phyloP scores from a whole-genome alignment of 53 echinoderm and acorn worm species.

The Echinometra lucunter region DNA sequence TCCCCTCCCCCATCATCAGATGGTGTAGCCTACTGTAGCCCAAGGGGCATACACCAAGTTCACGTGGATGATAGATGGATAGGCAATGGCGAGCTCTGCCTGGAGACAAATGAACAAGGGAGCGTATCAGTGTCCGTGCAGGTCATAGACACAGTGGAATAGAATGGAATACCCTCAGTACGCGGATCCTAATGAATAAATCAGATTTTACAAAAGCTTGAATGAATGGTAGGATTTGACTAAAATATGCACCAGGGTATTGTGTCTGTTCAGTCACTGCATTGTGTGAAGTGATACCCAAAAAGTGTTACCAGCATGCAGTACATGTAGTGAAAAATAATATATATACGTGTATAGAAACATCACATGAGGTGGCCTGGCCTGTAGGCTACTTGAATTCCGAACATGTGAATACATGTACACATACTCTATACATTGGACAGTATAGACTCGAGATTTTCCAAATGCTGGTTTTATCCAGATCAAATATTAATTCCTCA shows the following conservation, averaged over 20 bases:
- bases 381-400: no score
- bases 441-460: no score
- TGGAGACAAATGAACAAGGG: not conserved
- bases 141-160: not conserved
- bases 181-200: not conserved
- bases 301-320: not conserved
- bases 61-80: conserved; percentile 18
- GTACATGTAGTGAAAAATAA: not conserved
- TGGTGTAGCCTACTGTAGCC: conserved; percentile 2
- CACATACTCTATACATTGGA: not conserved
- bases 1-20: not conserved
- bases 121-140: no score
- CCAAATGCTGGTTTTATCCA: no score
- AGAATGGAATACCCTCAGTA: not conserved
- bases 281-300: not conserved
- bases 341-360: not conserved
- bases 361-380: not conserved
- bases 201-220: not conserved
- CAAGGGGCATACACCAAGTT: conserved; percentile 16
- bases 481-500: no score
- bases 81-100: not conserved
- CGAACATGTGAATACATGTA: not conserved
- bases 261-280: not conserved
- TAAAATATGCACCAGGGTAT: not conserved
- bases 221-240: not conserved